phyloP scores from a whole-genome alignment of 2,797 vertebrate species.

The Notamacropus eugenii region DNA sequence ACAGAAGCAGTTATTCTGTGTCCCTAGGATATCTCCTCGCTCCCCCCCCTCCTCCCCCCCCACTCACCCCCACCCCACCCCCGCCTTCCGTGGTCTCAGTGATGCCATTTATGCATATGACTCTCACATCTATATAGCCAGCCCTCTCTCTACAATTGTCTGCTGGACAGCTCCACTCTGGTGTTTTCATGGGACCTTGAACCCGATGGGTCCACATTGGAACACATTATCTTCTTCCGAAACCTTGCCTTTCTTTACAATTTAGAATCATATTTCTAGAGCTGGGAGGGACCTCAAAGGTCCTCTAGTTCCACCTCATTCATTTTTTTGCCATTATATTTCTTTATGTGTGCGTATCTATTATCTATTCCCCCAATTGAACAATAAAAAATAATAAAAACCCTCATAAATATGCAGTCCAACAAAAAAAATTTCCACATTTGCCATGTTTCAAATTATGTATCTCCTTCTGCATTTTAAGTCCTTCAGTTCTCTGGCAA shows the following conservation, averaged over 20 bases:
- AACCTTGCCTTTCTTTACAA: background rate
- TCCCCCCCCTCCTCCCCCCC: background rate
- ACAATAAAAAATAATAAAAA: background rate
- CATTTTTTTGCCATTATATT: background rate
- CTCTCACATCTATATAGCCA: background rate
- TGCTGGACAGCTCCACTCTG: background rate
- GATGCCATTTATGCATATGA: background rate
- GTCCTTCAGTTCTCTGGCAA: background rate
- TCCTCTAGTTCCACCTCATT: background rate
- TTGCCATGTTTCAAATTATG: background rate
- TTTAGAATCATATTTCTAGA: background rate
- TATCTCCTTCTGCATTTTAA: background rate
- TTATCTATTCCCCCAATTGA: background rate
- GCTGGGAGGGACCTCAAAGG: background rate
- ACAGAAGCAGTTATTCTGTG: background rate
- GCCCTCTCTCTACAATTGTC: background rate
- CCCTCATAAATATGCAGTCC: background rate
- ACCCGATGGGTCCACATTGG: background rate
- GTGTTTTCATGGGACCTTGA: background rate
- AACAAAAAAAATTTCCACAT: background rate
- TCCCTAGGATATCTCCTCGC: background rate
- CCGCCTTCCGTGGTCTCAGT: background rate
- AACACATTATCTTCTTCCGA: background rate
- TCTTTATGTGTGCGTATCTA: background rate
- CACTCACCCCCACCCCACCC: background rate